Percentiles rank a stretch among this genome's conserved stretches.
Conservation (phyloP, 2,888 invertebrate genomes). For the Drosophila greeni region DNA sequence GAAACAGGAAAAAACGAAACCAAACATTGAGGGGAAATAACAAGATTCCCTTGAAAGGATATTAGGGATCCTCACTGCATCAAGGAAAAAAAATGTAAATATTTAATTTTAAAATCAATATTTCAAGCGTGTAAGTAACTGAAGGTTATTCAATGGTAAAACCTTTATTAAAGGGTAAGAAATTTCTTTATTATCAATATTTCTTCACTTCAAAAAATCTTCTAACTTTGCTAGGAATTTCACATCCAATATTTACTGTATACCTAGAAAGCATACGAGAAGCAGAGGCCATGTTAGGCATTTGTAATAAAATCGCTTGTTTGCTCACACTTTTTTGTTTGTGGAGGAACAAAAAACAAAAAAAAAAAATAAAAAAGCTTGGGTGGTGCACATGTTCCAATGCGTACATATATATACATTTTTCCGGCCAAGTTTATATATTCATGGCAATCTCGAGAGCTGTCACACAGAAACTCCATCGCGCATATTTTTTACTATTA, state of each 20-base stretch:
- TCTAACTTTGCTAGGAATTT: neutral
- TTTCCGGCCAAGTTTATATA: slow-evolving; percentile 49
- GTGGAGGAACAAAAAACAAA: neutral
- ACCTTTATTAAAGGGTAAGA: neutral
- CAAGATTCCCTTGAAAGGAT: neutral
- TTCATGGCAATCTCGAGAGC: slow-evolving; percentile 67
- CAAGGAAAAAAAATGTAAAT: neutral
- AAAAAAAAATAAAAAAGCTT: neutral
- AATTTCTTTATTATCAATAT: neutral
- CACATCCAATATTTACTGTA: neutral
- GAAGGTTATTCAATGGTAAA: neutral
- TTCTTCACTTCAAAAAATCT: no score
- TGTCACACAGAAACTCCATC: slow-evolving; percentile 61
- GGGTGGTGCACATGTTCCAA: slow-evolving; percentile 15
- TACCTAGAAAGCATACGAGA: neutral
- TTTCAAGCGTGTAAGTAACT: neutral
- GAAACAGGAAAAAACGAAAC: slow-evolving; percentile 36
- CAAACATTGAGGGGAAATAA: neutral
- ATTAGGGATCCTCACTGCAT: neutral
- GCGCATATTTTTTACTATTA: slow-evolving; percentile 64
- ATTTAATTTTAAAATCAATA: neutral
- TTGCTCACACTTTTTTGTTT: neutral
- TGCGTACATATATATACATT: slow-evolving; percentile 18
- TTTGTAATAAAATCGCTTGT: slow-evolving; percentile 28
- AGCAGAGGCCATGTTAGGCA: neutral